Conservation (phyloP, 2,113 vertebrate genomes). For the Saguinus midas region DNA sequence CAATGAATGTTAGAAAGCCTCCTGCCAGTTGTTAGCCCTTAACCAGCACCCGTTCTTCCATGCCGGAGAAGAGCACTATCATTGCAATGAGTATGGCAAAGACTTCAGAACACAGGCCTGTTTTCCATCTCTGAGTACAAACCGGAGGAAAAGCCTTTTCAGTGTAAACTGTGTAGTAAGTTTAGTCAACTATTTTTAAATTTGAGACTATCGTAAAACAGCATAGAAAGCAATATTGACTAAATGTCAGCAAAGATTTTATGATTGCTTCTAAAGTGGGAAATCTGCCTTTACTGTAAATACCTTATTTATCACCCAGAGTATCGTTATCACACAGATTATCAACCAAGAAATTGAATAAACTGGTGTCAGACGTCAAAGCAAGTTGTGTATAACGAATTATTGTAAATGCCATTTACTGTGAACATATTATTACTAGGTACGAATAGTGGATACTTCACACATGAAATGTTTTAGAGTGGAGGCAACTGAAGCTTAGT, state of each 20-base stretch:
- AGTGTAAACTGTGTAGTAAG: background rate
- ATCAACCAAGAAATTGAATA: background rate
- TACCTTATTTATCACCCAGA: background rate
- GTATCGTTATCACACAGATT: background rate
- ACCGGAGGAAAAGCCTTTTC: background rate
- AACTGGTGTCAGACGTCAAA: background rate
- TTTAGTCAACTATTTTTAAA: too few species aligned
- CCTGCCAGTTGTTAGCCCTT: background rate
- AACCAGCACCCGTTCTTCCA: background rate
- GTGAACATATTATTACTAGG: background rate
- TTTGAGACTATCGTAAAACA: too few species aligned
- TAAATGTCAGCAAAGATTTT: background rate
- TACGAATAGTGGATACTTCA: background rate
- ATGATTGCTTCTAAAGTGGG: background rate
- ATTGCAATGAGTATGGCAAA: background rate
- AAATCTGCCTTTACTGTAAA: background rate
- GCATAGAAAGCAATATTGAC: background rate
- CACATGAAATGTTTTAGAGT: background rate
- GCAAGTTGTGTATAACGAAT: background rate
- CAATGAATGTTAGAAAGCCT: background rate
- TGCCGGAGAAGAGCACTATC: background rate
- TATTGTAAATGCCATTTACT: background rate
- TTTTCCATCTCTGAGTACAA: background rate
- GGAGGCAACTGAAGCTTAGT: background rate
- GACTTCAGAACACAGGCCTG: background rate